phyloP scores from a whole-genome alignment of 2,113 vertebrate species.

The Gymnogyps californianus region DNA sequence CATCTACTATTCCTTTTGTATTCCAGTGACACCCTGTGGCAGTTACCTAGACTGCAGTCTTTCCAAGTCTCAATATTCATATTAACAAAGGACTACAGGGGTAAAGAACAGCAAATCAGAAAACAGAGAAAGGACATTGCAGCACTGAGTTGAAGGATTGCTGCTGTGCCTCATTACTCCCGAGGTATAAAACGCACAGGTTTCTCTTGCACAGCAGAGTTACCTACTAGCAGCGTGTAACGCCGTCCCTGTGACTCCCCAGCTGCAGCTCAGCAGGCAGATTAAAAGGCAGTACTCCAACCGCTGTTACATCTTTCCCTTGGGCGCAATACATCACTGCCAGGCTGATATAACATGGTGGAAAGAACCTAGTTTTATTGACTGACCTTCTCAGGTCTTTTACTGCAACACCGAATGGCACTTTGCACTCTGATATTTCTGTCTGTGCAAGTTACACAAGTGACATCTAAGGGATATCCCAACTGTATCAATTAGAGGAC shows the following conservation, averaged over 20 bases:
- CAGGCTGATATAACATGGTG: background rate
- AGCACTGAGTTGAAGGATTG: background rate
- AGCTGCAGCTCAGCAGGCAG: too few species aligned
- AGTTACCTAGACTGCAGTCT: background rate
- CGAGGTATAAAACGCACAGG: background rate
- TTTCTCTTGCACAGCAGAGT: background rate
- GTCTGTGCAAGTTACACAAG: background rate
- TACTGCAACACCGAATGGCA: background rate
- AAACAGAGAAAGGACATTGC: background rate
- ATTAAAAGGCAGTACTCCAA: background rate
- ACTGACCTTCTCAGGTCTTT: background rate
- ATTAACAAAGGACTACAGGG: background rate
- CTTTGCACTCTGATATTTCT: rapidly evolving
- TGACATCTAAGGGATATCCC: background rate
- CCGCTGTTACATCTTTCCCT: background rate
- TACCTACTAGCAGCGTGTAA: background rate
- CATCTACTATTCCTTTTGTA: background rate
- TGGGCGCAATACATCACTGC: background rate
- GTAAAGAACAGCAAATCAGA: background rate
- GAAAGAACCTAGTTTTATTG: background rate
- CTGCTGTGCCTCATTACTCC: background rate
- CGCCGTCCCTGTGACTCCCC: too few species aligned
- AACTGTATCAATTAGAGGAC: background rate
- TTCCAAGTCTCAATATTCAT: rapidly evolving
- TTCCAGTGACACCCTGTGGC: conserved; percentile 48